phyloP scores from a whole-genome alignment of 1,140 invertebrate species.

The Aphidius ervi region DNA sequence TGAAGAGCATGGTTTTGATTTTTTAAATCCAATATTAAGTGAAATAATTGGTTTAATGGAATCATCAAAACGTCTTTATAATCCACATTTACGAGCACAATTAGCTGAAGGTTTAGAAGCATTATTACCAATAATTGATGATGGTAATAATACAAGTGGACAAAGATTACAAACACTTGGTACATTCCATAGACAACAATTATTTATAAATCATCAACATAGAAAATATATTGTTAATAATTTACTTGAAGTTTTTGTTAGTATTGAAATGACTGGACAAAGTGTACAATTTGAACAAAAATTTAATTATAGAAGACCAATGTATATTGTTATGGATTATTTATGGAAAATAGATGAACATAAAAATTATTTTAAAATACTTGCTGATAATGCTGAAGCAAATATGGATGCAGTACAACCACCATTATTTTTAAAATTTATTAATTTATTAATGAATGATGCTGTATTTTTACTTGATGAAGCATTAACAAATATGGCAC shows the following conservation, averaged over 20 bases:
- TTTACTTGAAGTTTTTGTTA: slow-evolving; percentile 73
- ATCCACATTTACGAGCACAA: slow-evolving; percentile 88
- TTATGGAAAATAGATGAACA: slow-evolving; percentile 82
- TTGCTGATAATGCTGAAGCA: slow-evolving; percentile 76
- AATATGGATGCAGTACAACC: slow-evolving; percentile 88
- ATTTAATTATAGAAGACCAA: slow-evolving; percentile 92
- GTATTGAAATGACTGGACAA: slow-evolving; percentile 95
- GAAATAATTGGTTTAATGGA: slow-evolving; percentile 64
- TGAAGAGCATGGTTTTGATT: slow-evolving; percentile 58
- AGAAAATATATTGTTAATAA: slow-evolving; percentile 55
- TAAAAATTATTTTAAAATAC: slow-evolving; percentile 63
- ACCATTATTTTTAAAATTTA: slow-evolving; percentile 88
- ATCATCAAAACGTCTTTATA: slow-evolving; percentile 74
- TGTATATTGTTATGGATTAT: slow-evolving; percentile 92
- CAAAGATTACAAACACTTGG: slow-evolving; percentile 52
- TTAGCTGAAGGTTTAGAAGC: slow-evolving; percentile 86
- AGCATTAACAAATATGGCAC: slow-evolving; percentile 80
- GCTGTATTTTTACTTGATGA: slow-evolving; percentile 92
- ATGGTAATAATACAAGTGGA: slow-evolving; percentile 51
- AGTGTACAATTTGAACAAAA: slow-evolving; percentile 96
- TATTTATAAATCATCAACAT: slow-evolving; percentile 77
- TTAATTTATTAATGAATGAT: slow-evolving; percentile 94
- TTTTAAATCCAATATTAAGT: slow-evolving; percentile 72
- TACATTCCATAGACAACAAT: slow-evolving; percentile 65
- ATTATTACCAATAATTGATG: slow-evolving; percentile 64